Evolutionary conservation across 2,797 vertebrate species (phyloP).

Genomic region (Crocidura indochinensis): DNA sequence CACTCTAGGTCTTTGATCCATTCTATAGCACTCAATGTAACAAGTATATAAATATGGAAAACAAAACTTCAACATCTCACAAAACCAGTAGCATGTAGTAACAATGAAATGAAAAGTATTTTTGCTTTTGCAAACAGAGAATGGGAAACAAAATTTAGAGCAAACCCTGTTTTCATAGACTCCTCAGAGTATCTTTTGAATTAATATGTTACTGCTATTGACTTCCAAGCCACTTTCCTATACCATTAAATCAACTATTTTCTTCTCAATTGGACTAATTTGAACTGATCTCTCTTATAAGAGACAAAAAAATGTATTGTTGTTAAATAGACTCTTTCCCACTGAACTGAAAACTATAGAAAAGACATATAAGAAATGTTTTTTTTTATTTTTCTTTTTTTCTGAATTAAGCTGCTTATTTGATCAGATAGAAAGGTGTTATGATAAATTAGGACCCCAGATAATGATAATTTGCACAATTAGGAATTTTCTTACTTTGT

Average conservation of each 20-base stretch:
- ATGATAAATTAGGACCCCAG: not conserved
- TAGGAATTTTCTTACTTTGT: slow-evolving; percentile 27
- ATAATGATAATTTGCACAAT: not conserved
- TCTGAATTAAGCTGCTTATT: slow-evolving; percentile 4
- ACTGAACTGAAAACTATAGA: not conserved
- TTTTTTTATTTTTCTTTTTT: not conserved
- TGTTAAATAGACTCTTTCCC: not conserved
- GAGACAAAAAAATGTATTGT: not conserved
- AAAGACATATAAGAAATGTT: not conserved
- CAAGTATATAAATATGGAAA: slow-evolving; percentile 39
- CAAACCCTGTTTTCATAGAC: not conserved
- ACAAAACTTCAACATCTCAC: too few species aligned
- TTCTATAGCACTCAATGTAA: too few species aligned
- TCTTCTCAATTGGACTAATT: not conserved
- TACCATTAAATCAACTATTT: slow-evolving; percentile 34
- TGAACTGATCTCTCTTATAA: not conserved
- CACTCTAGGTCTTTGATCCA: too few species aligned
- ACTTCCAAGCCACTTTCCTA: not conserved
- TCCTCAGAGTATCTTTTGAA: not conserved
- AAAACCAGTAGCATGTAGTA: slow-evolving; percentile 32
- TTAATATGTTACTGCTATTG: not conserved
- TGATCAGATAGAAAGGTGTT: not conserved
- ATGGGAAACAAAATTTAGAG: not conserved
- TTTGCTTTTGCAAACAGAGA: not conserved
- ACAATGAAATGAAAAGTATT: not conserved